Base-by-base conservation (phyloP, 92 coral and sea anemone genomes). In the Pocillopora grandis region DNA sequence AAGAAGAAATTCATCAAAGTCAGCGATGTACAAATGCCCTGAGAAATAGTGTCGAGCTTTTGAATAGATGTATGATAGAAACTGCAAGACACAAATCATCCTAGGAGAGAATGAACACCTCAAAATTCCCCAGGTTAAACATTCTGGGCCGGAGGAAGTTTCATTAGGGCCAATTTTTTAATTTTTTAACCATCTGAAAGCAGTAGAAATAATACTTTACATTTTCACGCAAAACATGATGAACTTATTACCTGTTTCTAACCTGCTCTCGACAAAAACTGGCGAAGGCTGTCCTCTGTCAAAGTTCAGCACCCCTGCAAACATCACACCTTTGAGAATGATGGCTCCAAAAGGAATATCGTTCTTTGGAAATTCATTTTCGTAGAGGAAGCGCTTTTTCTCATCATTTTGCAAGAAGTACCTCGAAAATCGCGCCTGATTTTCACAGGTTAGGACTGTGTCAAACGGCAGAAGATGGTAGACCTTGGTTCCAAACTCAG, bases 261-360 rank as follows among this genome's bases (percentile, higher is more conserved):
- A 70, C 13, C 21, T 12, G 3, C 21, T 68, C 33, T 75, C 84
- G 8, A 80, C 56, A 5, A 80, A 12, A 27, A 58, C 66, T 2
- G 42, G 84, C 2, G 65, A 56, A 18, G 84, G 84, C 57, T 27
- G 19, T 5, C 59, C 58, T 1, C 67, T 18, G 48, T 16, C 0
- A 66, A 80, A 80, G 27, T 69, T 19, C 63, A 80, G 36, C 48
- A 80, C 72, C 13, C 84, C 84, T 3, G 56, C 84, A 57, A 80
- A 64, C 72, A 31, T 35, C 55, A 36, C 1, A 21, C 10, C 59
- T 69, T 70, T 57, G 36, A 58, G 27, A 19, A 80, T 33, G 23
- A 80, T 58, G 14, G 84, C 64, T 19, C 84, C 84, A 15, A 80
- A 56, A 56, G 84, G 76, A 0, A 56, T 36, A 0, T 69, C 84